A percentile compares a stretch with the other conserved stretches of the same genome.
Evolutionary conservation across 2,113 vertebrate genomes (phyloP).

Genomic region (Lepisosteus oculatus): DNA sequence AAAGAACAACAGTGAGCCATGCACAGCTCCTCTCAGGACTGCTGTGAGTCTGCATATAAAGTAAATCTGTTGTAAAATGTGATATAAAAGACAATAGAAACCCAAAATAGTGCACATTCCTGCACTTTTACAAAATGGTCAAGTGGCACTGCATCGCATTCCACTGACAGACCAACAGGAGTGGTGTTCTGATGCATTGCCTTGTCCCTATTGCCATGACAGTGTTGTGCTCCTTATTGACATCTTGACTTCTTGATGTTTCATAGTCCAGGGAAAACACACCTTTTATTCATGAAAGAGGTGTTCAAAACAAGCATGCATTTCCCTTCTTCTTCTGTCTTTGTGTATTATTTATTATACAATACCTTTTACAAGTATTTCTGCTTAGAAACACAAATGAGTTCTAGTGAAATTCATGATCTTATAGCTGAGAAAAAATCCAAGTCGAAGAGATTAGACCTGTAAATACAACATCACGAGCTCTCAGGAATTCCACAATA

Average conservation of each 20-base stretch:
- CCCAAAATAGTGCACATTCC: neutral
- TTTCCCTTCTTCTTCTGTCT: no score
- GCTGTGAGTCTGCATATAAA: neutral
- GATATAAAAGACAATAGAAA: neutral
- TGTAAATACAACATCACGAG: no score
- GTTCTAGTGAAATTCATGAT: no score
- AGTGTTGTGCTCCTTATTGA: neutral
- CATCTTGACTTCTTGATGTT: neutral
- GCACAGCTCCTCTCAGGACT: neutral
- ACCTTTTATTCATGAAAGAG: neutral
- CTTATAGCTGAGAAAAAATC: no score
- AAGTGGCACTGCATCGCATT: neutral
- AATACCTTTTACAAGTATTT: no score
- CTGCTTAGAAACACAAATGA: no score
- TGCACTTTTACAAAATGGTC: neutral
- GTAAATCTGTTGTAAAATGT: neutral
- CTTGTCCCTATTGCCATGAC: neutral
- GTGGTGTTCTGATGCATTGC: neutral
- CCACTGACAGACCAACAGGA: neutral
- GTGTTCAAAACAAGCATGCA: neutral
- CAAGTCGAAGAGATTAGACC: no score
- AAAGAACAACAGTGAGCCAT: neutral
- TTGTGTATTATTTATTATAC: no score
- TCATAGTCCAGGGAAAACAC: neutral
- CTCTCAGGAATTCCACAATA: no score